Conservation (phyloP, 92 coral and sea anemone genomes). For the Phymanthus crucifer region DNA sequence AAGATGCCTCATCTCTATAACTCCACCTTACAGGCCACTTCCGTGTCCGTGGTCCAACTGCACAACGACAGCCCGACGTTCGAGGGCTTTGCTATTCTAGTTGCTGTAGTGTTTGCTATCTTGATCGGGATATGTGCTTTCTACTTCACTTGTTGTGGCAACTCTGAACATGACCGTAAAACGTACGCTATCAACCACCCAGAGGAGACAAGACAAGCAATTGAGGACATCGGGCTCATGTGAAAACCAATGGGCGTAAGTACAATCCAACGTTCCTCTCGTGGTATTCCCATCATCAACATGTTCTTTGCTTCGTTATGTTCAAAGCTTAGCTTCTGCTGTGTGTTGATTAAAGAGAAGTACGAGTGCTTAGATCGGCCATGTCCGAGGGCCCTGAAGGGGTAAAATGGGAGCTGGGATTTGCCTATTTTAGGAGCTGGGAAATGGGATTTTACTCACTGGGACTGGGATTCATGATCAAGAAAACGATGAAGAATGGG, state of each 20-base stretch:
- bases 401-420: no score
- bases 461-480: no score
- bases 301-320: no score
- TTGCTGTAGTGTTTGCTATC: slow-evolving; percentile 4
- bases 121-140: slow-evolving; percentile 9
- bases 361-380: no score
- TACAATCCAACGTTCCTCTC: no score
- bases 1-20: background rate
- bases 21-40: background rate
- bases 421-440: no score
- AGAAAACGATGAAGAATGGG: no score
- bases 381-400: no score
- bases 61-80: background rate
- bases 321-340: no score
- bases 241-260: background rate
- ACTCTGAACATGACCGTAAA: slow-evolving; percentile 20
- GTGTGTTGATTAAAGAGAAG: no score
- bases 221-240: slow-evolving; percentile 31
- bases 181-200: slow-evolving; percentile 42
- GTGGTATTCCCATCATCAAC: no score
- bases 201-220: slow-evolving; percentile 26
- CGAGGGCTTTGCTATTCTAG: slow-evolving; percentile 6
- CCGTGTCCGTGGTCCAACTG: background rate
- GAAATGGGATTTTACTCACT: no score
- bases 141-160: slow-evolving; percentile 12